Base-by-base conservation (phyloP, 2,888 invertebrate species). In the Erebia palarica region DNA sequence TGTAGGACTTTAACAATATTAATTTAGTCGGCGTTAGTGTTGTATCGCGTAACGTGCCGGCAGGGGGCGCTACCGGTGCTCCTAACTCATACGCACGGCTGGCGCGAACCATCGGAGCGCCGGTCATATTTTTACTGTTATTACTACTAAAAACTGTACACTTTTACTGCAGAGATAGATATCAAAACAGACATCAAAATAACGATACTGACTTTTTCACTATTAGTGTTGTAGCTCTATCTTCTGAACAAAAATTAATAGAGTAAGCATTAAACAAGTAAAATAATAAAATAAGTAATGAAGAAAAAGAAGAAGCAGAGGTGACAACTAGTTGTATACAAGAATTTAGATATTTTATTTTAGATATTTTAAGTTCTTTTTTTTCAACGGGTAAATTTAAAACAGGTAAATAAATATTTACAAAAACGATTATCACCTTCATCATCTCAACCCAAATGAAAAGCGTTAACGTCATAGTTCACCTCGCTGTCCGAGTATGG, bases 21-120 rank as follows among this genome's bases (percentile, higher is more conserved):
- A 81, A 82, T 80, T 82, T 80, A 84, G 84, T 85, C 87, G 86
- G 85, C 84, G 81, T 82, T 86, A 85, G 87, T 88, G 88, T 90
- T 84, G 89, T 88, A 84, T 85, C 85, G 84, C 86, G 87, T 91
- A 87, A 84, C 88, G 79, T 76, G 79, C 67, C 91, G 80, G 87
- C 89, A 81, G 91, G 92, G 86, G 91, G 87, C 84, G 91, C 92
- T 92, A 92, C 92, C 80, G 90, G 85, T 77, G 82, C 81, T 80
- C 80, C 79, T 85, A 86, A 86, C 86, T 86, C 86, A 87, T 81
- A 78, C 75, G 75, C 73, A 18, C 74, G 74, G 76, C 78, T 76
- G 78, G 78, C 79, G 81, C 76, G 79, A 79, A 80, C 80, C 78
- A 73, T 75, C 71, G 76, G 72, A 76, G 73, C 78, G 79, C 78